These are phyloP conservation scores for Subanguina moxae DNA, from an alignment of 1,140 invertebrate species.

Conservation along the genomic window DNA sequence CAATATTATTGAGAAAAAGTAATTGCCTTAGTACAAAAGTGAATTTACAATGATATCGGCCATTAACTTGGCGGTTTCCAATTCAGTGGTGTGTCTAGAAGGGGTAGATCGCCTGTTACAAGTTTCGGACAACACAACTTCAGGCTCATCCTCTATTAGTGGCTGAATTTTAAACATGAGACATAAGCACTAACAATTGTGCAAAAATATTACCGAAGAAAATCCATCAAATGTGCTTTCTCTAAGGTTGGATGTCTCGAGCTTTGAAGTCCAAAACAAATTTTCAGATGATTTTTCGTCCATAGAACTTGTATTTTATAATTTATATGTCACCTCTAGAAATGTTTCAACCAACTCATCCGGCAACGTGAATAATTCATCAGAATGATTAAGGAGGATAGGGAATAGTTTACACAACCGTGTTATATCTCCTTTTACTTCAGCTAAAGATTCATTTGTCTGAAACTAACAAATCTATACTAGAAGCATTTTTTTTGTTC, in stretches of 20 bases:
- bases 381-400: background rate
- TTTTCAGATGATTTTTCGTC: background rate
- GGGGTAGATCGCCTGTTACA: constrained; percentile 12
- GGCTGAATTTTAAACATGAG: background rate
- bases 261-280: background rate
- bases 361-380: constrained; percentile 4
- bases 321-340: background rate
- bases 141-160: constrained; percentile 2
- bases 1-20: too few relatives aligned
- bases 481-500: too few relatives aligned
- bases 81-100: constrained; percentile 5
- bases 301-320: background rate
- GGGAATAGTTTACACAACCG: constrained; percentile 6
- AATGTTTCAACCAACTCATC: constrained; percentile 12
- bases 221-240: constrained; percentile 4
- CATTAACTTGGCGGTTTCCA: constrained; percentile 16
- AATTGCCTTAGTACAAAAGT: too few relatives aligned
- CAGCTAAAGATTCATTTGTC: constrained; percentile 10
- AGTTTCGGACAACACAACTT: constrained; percentile 11
- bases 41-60: constrained; percentile 5
- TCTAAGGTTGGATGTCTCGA: background rate
- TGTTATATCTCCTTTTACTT: constrained; percentile 13
- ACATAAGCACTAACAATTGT: background rate
- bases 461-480: too few relatives aligned
- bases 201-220: background rate